Evolutionary conservation across 2,888 invertebrate genomes (phyloP), one percentile per base, ranked within the genome.

Genomic region (Patella depressa): DNA sequence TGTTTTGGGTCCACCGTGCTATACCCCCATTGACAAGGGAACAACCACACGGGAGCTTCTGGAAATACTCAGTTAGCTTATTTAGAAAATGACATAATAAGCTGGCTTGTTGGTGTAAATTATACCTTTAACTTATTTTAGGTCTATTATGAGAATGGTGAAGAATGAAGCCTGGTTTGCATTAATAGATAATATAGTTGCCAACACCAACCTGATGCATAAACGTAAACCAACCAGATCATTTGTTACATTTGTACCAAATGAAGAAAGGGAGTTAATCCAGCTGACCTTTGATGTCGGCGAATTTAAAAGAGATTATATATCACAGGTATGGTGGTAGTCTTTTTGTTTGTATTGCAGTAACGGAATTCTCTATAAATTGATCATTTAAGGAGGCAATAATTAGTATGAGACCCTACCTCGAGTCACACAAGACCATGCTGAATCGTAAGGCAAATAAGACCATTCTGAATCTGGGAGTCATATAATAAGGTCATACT

Each of bases 101-200:
- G n/a, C 7, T 19, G 12, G 14, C 65, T 12, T 11, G 12, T 24
- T 65, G 1, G 0, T 11, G 9, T 65, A 1, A 65, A 7, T 65
- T n/a, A 24, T 65, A n/a, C 7, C 0, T n/a, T 65, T 11, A 9
- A 45, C 0, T 9, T 45, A 45, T 77, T 77, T 34, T 72, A 89
- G 88, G 55, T 74, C 86, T 7, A 77, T 89, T 74, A 84, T 81
- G 12, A 83, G 82, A 53, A 79, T 82, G 0, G 86, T 90, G n/a
- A 83, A 84, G 12, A 85, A 85, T 73, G 89, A 90, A 80, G 83
- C 87, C 9, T 89, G 88, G 88, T 89, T 87, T 74, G 85, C 87
- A 3, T 80, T 88, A 71, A 83, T 88, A n/a, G 89, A 88, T 74
- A 86, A 88, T 75, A 69, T 87, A 11, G 84, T 85, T 14, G 87